Percentiles rank a stretch among this genome's conserved stretches.
Evolutionary conservation across 2,113 vertebrate species (phyloP).

Genomic region (Brachirus orientalis): DNA sequence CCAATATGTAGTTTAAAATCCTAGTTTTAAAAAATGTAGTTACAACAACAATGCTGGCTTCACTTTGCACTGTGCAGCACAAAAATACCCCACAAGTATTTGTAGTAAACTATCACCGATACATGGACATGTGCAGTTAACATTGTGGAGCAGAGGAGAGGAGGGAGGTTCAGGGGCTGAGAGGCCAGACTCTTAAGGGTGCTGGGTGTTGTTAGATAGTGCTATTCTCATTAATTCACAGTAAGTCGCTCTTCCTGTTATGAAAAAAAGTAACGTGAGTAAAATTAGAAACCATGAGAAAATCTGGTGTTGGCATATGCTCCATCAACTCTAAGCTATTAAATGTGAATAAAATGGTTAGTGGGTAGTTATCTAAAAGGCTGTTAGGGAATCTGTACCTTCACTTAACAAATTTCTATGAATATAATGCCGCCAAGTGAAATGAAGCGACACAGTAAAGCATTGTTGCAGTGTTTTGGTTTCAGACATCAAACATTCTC

Average conservation of each 20-base stretch:
- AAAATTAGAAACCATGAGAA: conserved; percentile 25
- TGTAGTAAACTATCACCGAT: conserved; percentile 30
- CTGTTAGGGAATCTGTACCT: neutral
- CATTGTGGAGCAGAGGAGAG: neutral
- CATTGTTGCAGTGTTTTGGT: conserved; percentile 2
- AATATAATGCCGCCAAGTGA: no score
- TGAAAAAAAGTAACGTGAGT: conserved; percentile 16
- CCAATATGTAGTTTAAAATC: conserved; percentile 12
- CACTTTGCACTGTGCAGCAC: neutral
- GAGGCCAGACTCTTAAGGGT: conserved; percentile 12
- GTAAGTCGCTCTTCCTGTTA: conserved; percentile 15
- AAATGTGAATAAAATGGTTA: neutral
- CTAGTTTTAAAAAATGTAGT: neutral
- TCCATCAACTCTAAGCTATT: conserved; percentile 12
- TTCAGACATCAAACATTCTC: conserved; percentile 7
- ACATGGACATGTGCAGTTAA: conserved; percentile 10
- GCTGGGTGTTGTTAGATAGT: conserved; percentile 42
- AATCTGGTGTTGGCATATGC: conserved; percentile 16
- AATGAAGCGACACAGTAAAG: no score
- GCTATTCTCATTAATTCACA: conserved; percentile 18
- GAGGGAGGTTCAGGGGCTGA: neutral
- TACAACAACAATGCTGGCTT: neutral
- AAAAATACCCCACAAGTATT: neutral
- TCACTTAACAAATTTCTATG: neutral
- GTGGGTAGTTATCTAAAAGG: neutral